Evolutionary conservation across 2,113 vertebrate genomes (phyloP), one percentile per base, ranked within the genome.

Genomic region (Boleophthalmus pectinirostris): DNA sequence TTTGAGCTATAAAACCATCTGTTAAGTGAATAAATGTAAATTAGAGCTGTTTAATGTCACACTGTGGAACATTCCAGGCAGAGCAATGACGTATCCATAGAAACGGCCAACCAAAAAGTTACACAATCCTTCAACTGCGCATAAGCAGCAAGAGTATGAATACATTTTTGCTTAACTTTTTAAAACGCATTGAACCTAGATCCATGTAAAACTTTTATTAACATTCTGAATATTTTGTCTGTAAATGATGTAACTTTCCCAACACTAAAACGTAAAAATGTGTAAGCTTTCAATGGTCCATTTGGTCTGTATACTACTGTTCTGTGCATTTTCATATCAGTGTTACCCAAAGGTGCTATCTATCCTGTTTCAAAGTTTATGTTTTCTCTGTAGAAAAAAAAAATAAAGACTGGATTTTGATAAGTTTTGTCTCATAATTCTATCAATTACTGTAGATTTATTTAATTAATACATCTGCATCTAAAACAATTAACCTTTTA

Each of bases 341-440:
- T 64, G 61, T 64, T 64, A 43, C 61, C 9, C 33, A 64, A 64
- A 43, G 33, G 61, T 43, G 61, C 58, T 29, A 4, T 25, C 2
- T 60, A 5, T 61, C 14, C 6, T 61, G 16, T 33, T 15, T 61
- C 24, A 58, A 56, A 58, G 20, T 33, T 16, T 16, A 21, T 24
- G 1, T 16, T 64, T 8, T n/a, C 29, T 38, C 16, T 64, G 61
- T 64, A 43, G 61, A 64, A 38, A 25, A 51, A n/a, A 21, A 89
- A 29, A 29, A 88, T 87, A 91, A 89, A 89, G 21, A 69, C n/a
- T 70, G 77, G 14, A 57, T 88, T 89, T 86, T 64, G 61, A 21
- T 64, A 64, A 3, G 38, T 20, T 20, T 61, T 20, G 12, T 25
- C 56, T 58, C 23, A 9, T 54, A 23, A 23, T 57, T 57, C 0